Percentiles rank a stretch among this genome's conserved stretches.
phyloP scores from a whole-genome alignment of 2,888 invertebrate species.

The Nymphalis polychloros region DNA sequence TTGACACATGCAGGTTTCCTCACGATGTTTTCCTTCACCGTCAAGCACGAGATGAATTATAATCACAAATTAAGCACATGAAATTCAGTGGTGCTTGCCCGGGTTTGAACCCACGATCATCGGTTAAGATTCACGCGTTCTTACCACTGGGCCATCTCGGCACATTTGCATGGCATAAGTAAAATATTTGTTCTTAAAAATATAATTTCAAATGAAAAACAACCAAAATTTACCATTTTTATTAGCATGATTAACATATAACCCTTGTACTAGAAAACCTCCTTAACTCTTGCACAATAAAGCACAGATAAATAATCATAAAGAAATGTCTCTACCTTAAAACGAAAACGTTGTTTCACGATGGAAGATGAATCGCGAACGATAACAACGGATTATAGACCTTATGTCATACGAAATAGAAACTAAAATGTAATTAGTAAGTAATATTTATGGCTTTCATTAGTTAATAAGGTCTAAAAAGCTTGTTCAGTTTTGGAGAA shows the following conservation, averaged over 20 bases:
- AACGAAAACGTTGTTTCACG: conserved; percentile 75
- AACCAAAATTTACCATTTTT: neutral
- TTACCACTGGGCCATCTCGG: too few species aligned
- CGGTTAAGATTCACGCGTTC: too few species aligned
- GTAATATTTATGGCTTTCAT: conserved; percentile 74
- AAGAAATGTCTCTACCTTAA: conserved; percentile 66
- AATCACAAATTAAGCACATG: too few species aligned
- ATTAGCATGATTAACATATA: conserved; percentile 19
- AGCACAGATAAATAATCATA: conserved; percentile 69
- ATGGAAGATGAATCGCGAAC: conserved; percentile 31
- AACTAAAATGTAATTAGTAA: conserved; percentile 55
- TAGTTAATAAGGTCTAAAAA: conserved; percentile 59
- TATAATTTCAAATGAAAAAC: neutral
- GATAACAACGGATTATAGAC: conserved; percentile 21
- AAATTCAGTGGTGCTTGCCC: too few species aligned
- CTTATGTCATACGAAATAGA: conserved; percentile 12
- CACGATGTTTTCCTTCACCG: too few species aligned
- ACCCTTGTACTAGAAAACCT: conserved; percentile 37
- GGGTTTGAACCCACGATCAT: too few species aligned
- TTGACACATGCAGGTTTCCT: too few species aligned
- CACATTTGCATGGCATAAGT: too few species aligned
- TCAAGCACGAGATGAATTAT: too few species aligned
- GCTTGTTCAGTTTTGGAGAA: conserved; percentile 41
- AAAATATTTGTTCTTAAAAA: too few species aligned
- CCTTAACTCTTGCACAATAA: conserved; percentile 44